These are phyloP conservation scores for Caenorhabditis sp. DNA, from an alignment of 2,888 invertebrate species.

Conservation along the genomic window DNA sequence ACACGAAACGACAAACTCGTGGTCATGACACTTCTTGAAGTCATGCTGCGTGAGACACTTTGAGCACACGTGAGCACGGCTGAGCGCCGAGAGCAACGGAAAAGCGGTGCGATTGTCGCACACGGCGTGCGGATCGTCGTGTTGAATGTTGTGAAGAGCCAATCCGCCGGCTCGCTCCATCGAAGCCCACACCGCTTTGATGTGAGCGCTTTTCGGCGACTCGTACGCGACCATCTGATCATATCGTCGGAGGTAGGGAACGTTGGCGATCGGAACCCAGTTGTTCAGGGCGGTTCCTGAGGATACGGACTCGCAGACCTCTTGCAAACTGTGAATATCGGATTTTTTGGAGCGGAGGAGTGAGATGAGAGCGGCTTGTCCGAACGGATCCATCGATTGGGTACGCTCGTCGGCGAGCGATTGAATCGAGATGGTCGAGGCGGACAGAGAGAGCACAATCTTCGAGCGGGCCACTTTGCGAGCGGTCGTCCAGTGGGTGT, in stretches of 20 bases:
- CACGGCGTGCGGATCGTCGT: conserved; percentile 50
- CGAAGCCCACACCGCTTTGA: conserved; percentile 51
- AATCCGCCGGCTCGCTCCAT: conserved; percentile 39
- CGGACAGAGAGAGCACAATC: conserved; percentile 40
- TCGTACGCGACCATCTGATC: conserved; percentile 50
- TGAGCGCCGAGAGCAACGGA: conserved; percentile 26
- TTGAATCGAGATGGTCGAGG: conserved; percentile 38
- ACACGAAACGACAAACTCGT: conserved; percentile 42
- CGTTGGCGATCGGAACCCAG: conserved; percentile 37
- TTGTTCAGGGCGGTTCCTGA: background rate
- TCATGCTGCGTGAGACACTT: conserved; percentile 41
- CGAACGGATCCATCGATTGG: conserved; percentile 23
- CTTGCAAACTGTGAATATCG: conserved; percentile 44
- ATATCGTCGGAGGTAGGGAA: conserved; percentile 29
- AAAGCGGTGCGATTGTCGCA: conserved; percentile 46
- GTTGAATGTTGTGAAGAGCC: conserved; percentile 45
- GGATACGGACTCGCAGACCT: conserved; percentile 18
- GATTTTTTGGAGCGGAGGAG: conserved; percentile 14
- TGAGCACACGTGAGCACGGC: conserved; percentile 28
- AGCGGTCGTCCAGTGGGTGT: conserved; percentile 22
- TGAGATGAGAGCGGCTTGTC: conserved; percentile 20
- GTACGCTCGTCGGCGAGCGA: conserved; percentile 10
- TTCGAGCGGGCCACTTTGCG: conserved; percentile 4
- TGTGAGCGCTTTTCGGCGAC: conserved; percentile 17
- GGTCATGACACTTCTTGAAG: conserved; percentile 39